A percentile compares a stretch with the other conserved stretches of the same genome.
Evolutionary conservation across 2,797 vertebrate genomes (phyloP).

Genomic region (Acrossocheilus fasciatus): DNA sequence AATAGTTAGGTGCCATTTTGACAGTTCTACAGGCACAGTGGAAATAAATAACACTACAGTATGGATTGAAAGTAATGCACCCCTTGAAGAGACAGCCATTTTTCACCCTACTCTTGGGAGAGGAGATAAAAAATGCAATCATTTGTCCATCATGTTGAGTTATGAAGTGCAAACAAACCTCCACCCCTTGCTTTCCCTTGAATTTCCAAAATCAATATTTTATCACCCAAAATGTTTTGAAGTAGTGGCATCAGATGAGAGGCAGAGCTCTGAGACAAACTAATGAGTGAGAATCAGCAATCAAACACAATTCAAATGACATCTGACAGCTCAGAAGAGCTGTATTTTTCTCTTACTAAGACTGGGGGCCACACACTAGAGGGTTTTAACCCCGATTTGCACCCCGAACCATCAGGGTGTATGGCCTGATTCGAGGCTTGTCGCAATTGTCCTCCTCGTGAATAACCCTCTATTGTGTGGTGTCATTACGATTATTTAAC

Average conservation of each 20-base stretch:
- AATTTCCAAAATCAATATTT: slow-evolving; percentile 68
- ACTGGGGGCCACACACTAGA: neutral
- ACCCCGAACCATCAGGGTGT: no score
- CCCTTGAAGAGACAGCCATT: neutral
- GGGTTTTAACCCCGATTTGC: no score
- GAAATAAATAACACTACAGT: slow-evolving; percentile 47
- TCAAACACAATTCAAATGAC: neutral
- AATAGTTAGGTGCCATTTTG: slow-evolving; percentile 29
- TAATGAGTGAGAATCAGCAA: slow-evolving; percentile 13
- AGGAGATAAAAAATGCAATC: slow-evolving; percentile 30
- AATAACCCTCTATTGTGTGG: no score
- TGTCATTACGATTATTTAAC: no score
- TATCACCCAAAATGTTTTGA: slow-evolving; percentile 59
- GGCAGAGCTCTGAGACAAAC: slow-evolving; percentile 13
- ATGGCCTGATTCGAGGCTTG: no score
- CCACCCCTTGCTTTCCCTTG: slow-evolving; percentile 44
- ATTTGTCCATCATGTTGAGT: slow-evolving; percentile 53
- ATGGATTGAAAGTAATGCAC: slow-evolving; percentile 26
- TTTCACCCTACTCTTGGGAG: slow-evolving; percentile 22
- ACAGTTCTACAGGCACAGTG: slow-evolving; percentile 19
- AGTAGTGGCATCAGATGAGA: slow-evolving; percentile 34
- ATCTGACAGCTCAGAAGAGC: neutral
- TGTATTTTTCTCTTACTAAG: slow-evolving; percentile 3
- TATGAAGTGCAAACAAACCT: slow-evolving; percentile 51
- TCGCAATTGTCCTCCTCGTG: no score